Evolutionary conservation across 2,797 vertebrate genomes (phyloP).

Genomic region (Mycteria americana): DNA sequence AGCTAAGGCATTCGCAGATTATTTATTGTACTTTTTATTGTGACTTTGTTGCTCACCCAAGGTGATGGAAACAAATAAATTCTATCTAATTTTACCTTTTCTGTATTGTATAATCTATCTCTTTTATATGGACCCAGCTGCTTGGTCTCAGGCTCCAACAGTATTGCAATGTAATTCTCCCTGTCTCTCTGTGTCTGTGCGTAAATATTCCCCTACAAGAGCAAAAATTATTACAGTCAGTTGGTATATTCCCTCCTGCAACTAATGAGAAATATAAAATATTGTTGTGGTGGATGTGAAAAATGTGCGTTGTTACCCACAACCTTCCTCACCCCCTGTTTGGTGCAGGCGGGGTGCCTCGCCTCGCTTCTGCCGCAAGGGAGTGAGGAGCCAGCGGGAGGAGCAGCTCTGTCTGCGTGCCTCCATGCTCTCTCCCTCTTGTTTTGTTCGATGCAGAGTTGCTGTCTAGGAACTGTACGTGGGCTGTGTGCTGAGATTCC

Average conservation of each 20-base stretch:
- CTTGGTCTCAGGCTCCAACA: neutral
- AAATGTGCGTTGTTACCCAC: neutral
- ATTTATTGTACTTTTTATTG: conserved; percentile 26
- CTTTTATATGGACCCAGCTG: neutral
- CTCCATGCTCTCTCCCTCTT: neutral
- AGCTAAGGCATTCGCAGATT: neutral
- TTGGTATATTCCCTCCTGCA: neutral
- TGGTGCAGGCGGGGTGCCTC: neutral
- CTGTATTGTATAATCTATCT: neutral
- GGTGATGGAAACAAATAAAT: conserved; percentile 22
- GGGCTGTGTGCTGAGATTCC: neutral
- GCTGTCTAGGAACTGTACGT: neutral
- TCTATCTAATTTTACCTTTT: conserved; percentile 35
- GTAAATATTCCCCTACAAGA: neutral
- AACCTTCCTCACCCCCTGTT: neutral
- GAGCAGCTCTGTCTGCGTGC: neutral
- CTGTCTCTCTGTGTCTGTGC: neutral
- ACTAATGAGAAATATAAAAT: conserved; percentile 21
- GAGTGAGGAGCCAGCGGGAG: neutral
- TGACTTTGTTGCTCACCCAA: neutral
- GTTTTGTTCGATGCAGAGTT: neutral
- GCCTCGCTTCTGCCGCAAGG: neutral
- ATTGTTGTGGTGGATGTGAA: neutral
- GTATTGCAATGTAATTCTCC: neutral
- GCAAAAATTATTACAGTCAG: neutral